Base-by-base conservation (phyloP, 2,113 vertebrate species). In the Lampris megalopsis region DNA sequence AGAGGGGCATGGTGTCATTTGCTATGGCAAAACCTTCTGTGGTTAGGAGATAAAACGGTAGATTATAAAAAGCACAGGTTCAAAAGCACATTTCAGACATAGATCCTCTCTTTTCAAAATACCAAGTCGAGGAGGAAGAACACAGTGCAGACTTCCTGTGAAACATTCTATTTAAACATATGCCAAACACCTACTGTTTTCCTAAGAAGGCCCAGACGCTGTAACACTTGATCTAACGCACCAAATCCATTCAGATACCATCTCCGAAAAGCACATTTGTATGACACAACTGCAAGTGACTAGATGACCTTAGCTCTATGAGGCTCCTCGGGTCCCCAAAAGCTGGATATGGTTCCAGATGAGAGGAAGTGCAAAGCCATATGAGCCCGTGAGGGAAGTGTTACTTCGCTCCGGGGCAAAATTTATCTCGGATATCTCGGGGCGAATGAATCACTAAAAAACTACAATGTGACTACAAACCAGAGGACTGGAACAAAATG, bases 261-360 rank as follows among this genome's bases (percentile, higher is more conserved):
- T 87, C 80, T 73, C 67, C 58, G 45, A 77, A 83, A 77, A 11
- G 43, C 68, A 56, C 48, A 57, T 79, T 80, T 86, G 83, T 66
- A 71, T 67, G 67, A 75, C 68, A 77, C 75, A 38, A 72, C 11
- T 24, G 56, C 54, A 2, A 60, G 63, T 3, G 56, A 54, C 50
- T 7, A 78, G 45, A 69, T 56, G 81, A 79, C 73, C 68, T 78
- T 0, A 52, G 66, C 6, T 68, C 77, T 78, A 70, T 66, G 69
- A 77, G 71, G 66, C 70, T 61, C 63, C 58, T 77, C 60, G 47
- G 76, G 58, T 65, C 73, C 53, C 63, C 35, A 63, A 24, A 71
- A 69, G 59, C 45, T 75, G 77, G 75, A 83, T 88, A 73, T 75
- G 63, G 76, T 86, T 85, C 69, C 85, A 88, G 73, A 86, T 74